A percentile compares a stretch with the other conserved stretches of the same genome.
phyloP scores from a whole-genome alignment of 2,888 invertebrate species.

The Orchesellides sinensis region DNA sequence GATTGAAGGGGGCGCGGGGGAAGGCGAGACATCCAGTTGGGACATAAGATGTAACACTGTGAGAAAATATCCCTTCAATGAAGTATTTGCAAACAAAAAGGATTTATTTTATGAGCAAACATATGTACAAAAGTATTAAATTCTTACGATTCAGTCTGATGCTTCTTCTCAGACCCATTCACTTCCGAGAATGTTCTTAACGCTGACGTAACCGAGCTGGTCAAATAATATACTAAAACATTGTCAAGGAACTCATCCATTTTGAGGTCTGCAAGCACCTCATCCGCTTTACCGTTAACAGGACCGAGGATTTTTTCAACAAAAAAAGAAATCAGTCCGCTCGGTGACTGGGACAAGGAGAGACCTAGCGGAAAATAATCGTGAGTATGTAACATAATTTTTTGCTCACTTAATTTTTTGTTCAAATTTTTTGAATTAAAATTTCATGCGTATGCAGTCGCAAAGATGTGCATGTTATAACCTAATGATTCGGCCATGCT shows the following conservation, averaged over 20 bases:
- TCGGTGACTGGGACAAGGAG: constrained; percentile 79
- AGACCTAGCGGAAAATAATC: constrained; percentile 76
- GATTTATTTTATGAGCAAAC: background rate
- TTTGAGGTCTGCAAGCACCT: constrained; percentile 27
- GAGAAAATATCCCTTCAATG: background rate
- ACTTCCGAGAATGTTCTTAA: constrained; percentile 51
- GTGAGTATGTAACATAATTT: background rate
- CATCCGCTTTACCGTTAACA: constrained; percentile 48
- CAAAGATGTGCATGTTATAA: constrained; percentile 75
- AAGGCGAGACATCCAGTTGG: constrained; percentile 87
- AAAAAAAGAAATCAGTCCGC: constrained; percentile 80
- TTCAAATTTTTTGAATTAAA: background rate
- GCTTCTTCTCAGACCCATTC: constrained; percentile 41
- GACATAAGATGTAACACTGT: constrained; percentile 82
- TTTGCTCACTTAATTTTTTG: background rate
- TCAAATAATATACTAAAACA: constrained; percentile 80
- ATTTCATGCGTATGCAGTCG: background rate
- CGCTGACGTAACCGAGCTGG: constrained; percentile 77
- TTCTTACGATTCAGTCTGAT: constrained; percentile 44
- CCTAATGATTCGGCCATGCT: constrained; percentile 94
- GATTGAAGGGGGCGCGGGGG: constrained; percentile 82
- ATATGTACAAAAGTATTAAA: background rate
- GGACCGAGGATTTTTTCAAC: constrained; percentile 78
- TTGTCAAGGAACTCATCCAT: constrained; percentile 82
- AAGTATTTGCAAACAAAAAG: background rate